Evolutionary conservation across 2,113 vertebrate genomes (phyloP).

Genomic region (Melanocharis versteri): DNA sequence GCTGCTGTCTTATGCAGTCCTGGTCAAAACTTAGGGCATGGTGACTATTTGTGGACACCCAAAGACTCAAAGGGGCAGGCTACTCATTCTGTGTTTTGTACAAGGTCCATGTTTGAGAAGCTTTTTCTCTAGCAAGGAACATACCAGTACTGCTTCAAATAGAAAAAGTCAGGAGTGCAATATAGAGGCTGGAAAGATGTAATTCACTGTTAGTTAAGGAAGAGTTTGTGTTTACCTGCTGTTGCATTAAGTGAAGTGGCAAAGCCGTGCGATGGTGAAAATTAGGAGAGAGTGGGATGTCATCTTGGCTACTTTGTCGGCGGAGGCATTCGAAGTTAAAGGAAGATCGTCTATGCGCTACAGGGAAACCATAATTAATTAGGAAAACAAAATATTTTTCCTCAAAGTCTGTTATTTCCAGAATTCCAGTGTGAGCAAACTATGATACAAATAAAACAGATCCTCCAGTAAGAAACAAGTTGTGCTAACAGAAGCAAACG

Average conservation of each 20-base stretch:
- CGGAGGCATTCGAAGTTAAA: conserved; percentile 99
- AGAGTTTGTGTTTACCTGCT: conserved; percentile 81
- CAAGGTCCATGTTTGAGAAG: background rate
- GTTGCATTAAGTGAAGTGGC: conserved; percentile 96
- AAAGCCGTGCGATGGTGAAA: conserved; percentile 89
- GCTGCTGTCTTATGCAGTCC: background rate
- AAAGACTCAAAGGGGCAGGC: background rate
- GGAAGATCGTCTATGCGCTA: conserved; percentile 90
- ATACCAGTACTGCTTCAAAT: background rate
- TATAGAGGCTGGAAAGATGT: background rate
- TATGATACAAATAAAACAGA: background rate
- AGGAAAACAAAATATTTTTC: background rate
- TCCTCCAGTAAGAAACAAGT: background rate
- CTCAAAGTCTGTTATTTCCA: background rate
- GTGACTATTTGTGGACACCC: background rate
- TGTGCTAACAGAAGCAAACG: background rate
- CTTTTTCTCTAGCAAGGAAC: background rate
- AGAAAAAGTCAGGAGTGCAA: background rate
- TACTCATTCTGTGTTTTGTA: background rate
- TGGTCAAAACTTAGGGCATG: background rate
- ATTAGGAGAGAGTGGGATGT: conserved; percentile 76
- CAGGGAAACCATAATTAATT: background rate
- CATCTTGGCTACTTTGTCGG: conserved; percentile 91
- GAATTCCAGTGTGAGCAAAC: background rate
- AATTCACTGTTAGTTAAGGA: background rate